phyloP scores from a whole-genome alignment of 2,113 vertebrate genomes.

The Xenopus tropicalis region UCB_Xtro_10.0 CM004451.2:6066001-6066500 shows the following conservation, averaged over 20 bases:
- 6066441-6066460: slow-evolving; percentile 33
- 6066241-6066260: slow-evolving; percentile 3
- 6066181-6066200: slow-evolving; percentile 8
- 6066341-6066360: slow-evolving; percentile 50
- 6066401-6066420: slow-evolving; percentile 46
- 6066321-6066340: slow-evolving; percentile 16
- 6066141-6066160: neutral
- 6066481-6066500: slow-evolving; percentile 46
- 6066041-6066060: slow-evolving; percentile 54
- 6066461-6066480: slow-evolving; percentile 34
- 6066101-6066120: slow-evolving; percentile 49
- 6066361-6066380: slow-evolving; percentile 56
- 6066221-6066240: slow-evolving; percentile 47
- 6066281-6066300: slow-evolving; percentile 51
- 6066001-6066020: slow-evolving; percentile 25
- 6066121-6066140: neutral
- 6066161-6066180: neutral
- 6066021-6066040: slow-evolving; percentile 51
- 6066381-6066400: slow-evolving; percentile 50
- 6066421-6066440: slow-evolving; percentile 39
- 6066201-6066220: slow-evolving; percentile 36
- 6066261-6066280: slow-evolving; percentile 47
- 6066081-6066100: slow-evolving; percentile 51
- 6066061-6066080: slow-evolving; percentile 50
- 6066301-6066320: neutral